A percentile compares a stretch with the other conserved stretches of the same genome.
These are phyloP conservation scores for Romanogobio albipinnatus DNA, from an alignment of 2,113 vertebrate species.

Conservation along the genomic window DNA sequence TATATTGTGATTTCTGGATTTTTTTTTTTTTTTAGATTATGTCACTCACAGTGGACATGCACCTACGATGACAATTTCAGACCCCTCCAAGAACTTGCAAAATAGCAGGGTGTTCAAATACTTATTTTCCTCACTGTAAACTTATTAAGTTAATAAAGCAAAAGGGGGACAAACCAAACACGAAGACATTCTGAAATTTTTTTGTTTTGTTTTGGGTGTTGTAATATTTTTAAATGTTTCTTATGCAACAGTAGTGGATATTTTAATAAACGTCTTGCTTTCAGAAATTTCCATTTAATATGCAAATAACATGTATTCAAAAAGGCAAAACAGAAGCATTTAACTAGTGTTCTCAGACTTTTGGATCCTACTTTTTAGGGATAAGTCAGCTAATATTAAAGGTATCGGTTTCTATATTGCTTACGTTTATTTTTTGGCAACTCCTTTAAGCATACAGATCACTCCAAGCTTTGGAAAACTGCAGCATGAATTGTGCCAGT, in stretches of 20 bases:
- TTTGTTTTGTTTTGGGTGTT: not conserved
- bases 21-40: too few relatives aligned
- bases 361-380: not conserved
- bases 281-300: not conserved
- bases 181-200: not conserved
- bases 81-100: too few relatives aligned
- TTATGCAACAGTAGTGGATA: not conserved
- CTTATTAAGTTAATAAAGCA: not conserved
- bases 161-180: not conserved
- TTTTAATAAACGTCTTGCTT: not conserved
- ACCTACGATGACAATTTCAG: too few relatives aligned
- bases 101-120: too few relatives aligned
- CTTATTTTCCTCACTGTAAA: too few relatives aligned
- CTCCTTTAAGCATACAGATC: not conserved
- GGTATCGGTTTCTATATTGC: not conserved
- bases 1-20: too few relatives aligned
- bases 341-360: not conserved
- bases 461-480: not conserved
- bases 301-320: not conserved
- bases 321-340: not conserved
- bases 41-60: too few relatives aligned
- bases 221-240: not conserved
- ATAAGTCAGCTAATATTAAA: not conserved
- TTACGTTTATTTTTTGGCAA: not conserved
- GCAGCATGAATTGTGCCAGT: not conserved